A percentile compares a stretch with the other conserved stretches of the same genome.
Conservation (phyloP, 2,888 invertebrate species). For the Apoda limacodes region DNA sequence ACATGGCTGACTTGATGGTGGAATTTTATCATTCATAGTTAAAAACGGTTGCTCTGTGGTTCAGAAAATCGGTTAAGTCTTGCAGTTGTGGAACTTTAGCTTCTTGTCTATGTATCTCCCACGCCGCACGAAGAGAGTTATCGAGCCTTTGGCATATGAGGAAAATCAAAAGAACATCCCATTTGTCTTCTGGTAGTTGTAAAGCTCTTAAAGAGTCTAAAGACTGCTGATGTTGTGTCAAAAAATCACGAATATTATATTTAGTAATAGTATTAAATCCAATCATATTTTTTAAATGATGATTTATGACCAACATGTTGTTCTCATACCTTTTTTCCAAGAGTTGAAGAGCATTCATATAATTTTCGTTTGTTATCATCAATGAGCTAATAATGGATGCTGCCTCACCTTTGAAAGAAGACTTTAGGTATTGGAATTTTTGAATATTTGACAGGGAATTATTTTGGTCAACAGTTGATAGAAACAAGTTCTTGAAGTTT, state of each 20-base stretch:
- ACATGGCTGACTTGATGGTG: too few species aligned
- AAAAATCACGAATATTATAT: neutral
- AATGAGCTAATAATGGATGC: neutral
- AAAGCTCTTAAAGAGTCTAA: conserved; percentile 6
- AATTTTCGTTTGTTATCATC: neutral
- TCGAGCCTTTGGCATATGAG: conserved; percentile 9
- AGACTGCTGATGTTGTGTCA: conserved; percentile 6
- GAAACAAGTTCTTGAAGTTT: neutral
- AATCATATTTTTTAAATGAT: neutral
- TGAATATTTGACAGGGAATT: neutral
- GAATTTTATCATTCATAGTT: neutral
- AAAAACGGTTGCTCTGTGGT: neutral
- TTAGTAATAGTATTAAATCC: neutral
- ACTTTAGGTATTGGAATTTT: neutral
- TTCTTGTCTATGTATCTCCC: conserved; percentile 9
- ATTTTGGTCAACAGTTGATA: neutral
- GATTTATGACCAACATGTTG: conserved; percentile 4
- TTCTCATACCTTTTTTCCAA: conserved; percentile 4
- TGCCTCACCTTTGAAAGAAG: neutral
- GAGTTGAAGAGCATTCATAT: neutral
- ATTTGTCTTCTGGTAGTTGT: neutral
- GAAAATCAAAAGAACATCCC: conserved; percentile 8
- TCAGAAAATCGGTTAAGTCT: neutral
- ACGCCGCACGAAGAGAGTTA: conserved; percentile 10
- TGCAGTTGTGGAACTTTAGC: neutral